Conservation (phyloP, 2,888 invertebrate species). For the Acheta domesticus region DNA sequence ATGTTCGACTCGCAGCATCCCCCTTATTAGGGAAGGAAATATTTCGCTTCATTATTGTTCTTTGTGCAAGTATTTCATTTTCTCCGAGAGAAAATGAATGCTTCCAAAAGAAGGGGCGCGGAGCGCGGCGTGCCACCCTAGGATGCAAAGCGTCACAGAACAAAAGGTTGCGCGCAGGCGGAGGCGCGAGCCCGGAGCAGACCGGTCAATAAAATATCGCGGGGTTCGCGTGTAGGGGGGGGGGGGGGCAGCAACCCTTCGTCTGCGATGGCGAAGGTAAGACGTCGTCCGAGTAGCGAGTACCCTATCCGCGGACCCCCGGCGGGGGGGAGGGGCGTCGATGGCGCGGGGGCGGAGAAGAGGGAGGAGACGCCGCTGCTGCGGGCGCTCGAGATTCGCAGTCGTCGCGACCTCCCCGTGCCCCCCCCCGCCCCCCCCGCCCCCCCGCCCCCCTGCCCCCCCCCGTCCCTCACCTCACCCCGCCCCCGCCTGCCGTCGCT, state of each 20-base stretch:
- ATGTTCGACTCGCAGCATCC: too few species aligned
- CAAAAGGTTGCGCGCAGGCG: too few species aligned
- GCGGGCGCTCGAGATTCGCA: neutral
- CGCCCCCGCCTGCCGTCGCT: neutral
- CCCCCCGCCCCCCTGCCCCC: neutral
- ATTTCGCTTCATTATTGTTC: too few species aligned
- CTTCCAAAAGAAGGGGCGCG: too few species aligned
- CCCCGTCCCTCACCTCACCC: neutral
- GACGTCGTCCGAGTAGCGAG: neutral
- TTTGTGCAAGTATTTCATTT: too few species aligned
- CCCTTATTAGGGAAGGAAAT: too few species aligned
- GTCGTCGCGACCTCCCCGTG: neutral
- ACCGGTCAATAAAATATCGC: too few species aligned
- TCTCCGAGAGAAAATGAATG: too few species aligned
- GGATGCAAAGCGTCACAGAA: too few species aligned
- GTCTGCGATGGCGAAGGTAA: conserved; percentile 1
- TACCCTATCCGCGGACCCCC: neutral
- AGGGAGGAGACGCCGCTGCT: neutral
- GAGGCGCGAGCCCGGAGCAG: too few species aligned
- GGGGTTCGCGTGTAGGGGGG: neutral
- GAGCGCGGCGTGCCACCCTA: too few species aligned
- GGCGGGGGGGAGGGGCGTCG: neutral
- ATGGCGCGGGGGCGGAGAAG: neutral
- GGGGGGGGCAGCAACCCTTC: neutral
- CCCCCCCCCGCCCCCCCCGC: neutral